Conservation (phyloP, 1,140 invertebrate species). For the Bombus terrestris region DNA sequence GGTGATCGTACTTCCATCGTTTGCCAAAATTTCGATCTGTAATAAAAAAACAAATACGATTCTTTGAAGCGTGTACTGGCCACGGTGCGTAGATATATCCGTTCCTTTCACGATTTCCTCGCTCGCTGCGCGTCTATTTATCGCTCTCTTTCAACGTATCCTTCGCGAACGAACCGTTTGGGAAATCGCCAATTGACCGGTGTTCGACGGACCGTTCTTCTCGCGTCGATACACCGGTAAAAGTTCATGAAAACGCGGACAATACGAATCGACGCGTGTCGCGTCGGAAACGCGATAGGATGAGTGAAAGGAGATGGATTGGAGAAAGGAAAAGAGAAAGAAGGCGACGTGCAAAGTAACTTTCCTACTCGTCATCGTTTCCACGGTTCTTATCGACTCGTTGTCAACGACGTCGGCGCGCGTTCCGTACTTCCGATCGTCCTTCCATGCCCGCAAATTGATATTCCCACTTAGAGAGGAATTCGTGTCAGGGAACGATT, state of each 20-base stretch:
- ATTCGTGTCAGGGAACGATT: conserved; percentile 79
- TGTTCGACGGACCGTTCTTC: too few relatives aligned
- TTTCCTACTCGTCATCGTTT: background rate
- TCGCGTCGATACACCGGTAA: too few relatives aligned
- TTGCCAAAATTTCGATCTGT: conserved; percentile 57
- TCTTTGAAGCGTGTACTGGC: background rate
- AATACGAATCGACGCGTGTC: background rate
- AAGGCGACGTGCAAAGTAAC: background rate
- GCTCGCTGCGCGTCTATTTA: background rate
- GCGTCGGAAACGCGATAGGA: background rate
- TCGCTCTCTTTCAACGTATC: background rate
- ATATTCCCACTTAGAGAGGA: conserved; percentile 77
- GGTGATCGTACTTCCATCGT: conserved; percentile 28
- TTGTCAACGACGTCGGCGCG: background rate
- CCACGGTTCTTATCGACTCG: background rate
- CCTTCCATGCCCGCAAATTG: conserved; percentile 70
- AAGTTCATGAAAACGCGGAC: too few relatives aligned
- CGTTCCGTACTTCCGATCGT: background rate
- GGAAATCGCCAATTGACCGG: background rate
- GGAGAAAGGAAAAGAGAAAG: background rate
- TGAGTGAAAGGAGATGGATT: background rate
- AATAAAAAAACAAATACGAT: conserved; percentile 38
- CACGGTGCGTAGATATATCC: background rate
- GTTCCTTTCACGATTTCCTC: conserved; percentile 1
- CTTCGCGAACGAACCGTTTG: background rate